Conservation (phyloP, 23 tunicate genomes). For the Aplidium turbinatum region DNA sequence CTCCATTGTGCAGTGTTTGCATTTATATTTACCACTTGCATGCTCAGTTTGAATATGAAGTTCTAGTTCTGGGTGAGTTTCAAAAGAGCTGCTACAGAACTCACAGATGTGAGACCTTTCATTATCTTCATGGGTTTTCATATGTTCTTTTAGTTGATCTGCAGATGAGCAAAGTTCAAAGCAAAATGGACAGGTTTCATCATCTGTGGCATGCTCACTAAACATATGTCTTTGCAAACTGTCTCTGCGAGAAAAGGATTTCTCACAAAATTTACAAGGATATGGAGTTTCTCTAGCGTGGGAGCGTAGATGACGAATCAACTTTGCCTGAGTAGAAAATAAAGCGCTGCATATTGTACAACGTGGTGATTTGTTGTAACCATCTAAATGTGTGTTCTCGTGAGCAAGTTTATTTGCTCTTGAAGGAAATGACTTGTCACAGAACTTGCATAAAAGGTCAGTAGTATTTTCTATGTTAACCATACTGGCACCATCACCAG, state of each 20-base stretch:
- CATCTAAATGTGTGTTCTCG: no score
- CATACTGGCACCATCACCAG: no score
- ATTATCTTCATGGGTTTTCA: slow-evolving; percentile 1
- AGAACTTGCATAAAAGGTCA: no score
- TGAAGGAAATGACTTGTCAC: no score
- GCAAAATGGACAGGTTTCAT: slow-evolving; percentile 43
- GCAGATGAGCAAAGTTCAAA: slow-evolving; percentile 14
- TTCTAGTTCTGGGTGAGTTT: neutral
- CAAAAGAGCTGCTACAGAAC: slow-evolving; percentile 1
- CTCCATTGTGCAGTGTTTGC: neutral
- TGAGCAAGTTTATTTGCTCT: no score
- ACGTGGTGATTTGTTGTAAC: no score
- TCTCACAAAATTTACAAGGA: slow-evolving; percentile 24
- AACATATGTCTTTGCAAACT: slow-evolving; percentile 21
- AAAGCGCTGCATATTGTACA: no score
- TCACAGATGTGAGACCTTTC: slow-evolving; percentile 12
- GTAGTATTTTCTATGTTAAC: no score
- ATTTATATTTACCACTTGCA: neutral
- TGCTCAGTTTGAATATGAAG: neutral
- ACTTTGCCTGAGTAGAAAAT: no score
- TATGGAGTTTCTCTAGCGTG: slow-evolving; percentile 16
- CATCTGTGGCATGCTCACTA: slow-evolving; percentile 21
- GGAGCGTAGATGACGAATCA: slow-evolving; percentile 15
- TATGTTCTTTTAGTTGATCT: slow-evolving; percentile 6
- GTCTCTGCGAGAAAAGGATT: slow-evolving; percentile 9